These are phyloP conservation scores for Caenorhabditis brenneri DNA, from an alignment of 1,140 invertebrate genomes.

Conservation along the genomic window DNA sequence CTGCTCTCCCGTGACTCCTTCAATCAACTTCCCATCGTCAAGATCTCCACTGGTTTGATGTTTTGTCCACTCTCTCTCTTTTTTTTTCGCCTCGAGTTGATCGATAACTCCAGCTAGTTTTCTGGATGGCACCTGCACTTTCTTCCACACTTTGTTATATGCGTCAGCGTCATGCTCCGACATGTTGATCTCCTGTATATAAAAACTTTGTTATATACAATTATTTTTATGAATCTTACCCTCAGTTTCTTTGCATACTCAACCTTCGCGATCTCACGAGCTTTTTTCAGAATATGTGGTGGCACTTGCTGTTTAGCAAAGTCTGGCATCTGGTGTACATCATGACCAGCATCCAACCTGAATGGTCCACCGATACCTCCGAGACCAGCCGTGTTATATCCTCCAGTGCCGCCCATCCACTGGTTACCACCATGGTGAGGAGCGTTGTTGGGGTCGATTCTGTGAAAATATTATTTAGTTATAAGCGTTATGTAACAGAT, in stretches of 20 bases:
- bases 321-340: constrained; percentile 87
- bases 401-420: constrained; percentile 92
- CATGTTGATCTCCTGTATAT: constrained; percentile 88
- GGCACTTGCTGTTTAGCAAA: constrained; percentile 88
- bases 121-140: constrained; percentile 76
- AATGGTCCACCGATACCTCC: constrained; percentile 91
- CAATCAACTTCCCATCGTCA: constrained; percentile 92
- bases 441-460: constrained; percentile 79
- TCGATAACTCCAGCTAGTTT: constrained; percentile 74
- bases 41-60: constrained; percentile 92
- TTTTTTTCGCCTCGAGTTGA: constrained; percentile 80
- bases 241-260: constrained; percentile 81
- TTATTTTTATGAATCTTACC: no score
- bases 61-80: constrained; percentile 88
- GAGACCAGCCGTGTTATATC: constrained; percentile 76
- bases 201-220: no score
- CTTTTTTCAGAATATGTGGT: constrained; percentile 82
- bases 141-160: constrained; percentile 82
- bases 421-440: constrained; percentile 94
- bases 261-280: constrained; percentile 87
- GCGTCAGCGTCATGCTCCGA: constrained; percentile 87
- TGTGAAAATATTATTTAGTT: not conserved
- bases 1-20: constrained; percentile 81
- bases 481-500: no score
- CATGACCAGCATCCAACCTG: constrained; percentile 85